Base-by-base conservation (phyloP, 2,888 invertebrate genomes). In the Pristionchus mayeri region DNA sequence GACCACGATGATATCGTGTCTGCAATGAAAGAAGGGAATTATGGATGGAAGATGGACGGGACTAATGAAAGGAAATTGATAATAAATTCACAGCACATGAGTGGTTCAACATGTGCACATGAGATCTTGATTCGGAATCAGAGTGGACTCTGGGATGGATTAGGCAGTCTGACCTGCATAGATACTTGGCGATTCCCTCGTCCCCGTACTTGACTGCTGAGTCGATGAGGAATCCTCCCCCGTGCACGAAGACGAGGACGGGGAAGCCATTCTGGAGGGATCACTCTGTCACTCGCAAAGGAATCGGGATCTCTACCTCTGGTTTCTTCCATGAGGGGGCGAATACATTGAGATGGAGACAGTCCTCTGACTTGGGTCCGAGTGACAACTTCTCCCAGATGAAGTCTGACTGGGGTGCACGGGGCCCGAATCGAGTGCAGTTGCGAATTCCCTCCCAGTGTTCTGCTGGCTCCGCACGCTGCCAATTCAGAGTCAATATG, bases 321-420 rank as follows among this genome's bases (percentile, higher is more conserved):
- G 67, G 67, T 40, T 85, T 76, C 30, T 83, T 67, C 90, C 89
- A 89, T 34, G 86, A 85, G 2, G 92, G 92, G 4, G 88, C 86
- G 71, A 92, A 91, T 0, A 92, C 89, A 84, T 91, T 91, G 81
- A 92, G 84, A 71, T 89, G 87, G 4, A 92, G 87, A 81, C 92
- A 92, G 80, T 91, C 90, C 54, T 92, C 92, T 34, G 87, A 87
- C 86, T 91, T 90, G 6, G 87, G 86, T 40, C 89, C 89, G 11
- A 67, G 34, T 60, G 40, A 40, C 7, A 50, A 34, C 21, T 67
- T 85, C 84, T 89, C 88, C 88, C 88, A 88, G 30, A 88, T 54
- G 86, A 91, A 87, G 67, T 91, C 91, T 3, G 85, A 85, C 85
- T 91, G 91, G 18, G 90, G 88, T 2, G 91, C 87, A 78, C 90